Conservation (phyloP, 1,140 invertebrate species). For the Aphidius ervi region DNA sequence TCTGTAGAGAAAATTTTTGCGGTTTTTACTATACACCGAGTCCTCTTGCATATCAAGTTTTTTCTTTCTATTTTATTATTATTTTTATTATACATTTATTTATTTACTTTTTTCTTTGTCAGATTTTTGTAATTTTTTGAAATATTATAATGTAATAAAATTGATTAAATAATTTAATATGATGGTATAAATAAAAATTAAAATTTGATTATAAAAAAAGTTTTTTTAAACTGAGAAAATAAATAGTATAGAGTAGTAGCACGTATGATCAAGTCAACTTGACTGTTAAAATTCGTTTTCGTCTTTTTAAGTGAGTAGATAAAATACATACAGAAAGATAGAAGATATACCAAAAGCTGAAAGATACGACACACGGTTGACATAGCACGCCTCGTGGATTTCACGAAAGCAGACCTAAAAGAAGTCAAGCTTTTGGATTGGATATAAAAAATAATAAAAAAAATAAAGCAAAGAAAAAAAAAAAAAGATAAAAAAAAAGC, state of each 20-base stretch:
- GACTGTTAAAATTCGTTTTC: conserved; percentile 11
- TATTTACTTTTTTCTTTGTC: too few relatives aligned
- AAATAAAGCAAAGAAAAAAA: too few relatives aligned
- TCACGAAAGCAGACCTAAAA: conserved; percentile 6
- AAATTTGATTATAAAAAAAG: conserved; percentile 3
- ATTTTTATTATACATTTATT: too few relatives aligned
- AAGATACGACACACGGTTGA: conserved; percentile 14
- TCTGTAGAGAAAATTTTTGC: neutral
- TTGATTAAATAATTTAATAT: too few relatives aligned
- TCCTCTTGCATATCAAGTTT: too few relatives aligned
- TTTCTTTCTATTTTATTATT: too few relatives aligned
- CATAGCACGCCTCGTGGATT: conserved; percentile 13
- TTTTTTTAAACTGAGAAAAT: neutral
- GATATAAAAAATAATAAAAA: too few relatives aligned
- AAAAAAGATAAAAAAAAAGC: too few relatives aligned
- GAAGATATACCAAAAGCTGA: neutral
- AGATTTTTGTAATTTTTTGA: too few relatives aligned
- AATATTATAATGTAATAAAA: too few relatives aligned
- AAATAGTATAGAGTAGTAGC: neutral
- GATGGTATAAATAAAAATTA: neutral
- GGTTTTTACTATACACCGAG: too few relatives aligned
- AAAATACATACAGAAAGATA: neutral
- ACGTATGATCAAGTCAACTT: conserved; percentile 6
- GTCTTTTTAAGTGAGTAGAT: neutral
- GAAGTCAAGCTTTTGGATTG: neutral